A percentile compares a stretch with the other conserved stretches of the same genome.
phyloP scores from a whole-genome alignment of 1,140 invertebrate species.

The Holotrichia oblita region DNA sequence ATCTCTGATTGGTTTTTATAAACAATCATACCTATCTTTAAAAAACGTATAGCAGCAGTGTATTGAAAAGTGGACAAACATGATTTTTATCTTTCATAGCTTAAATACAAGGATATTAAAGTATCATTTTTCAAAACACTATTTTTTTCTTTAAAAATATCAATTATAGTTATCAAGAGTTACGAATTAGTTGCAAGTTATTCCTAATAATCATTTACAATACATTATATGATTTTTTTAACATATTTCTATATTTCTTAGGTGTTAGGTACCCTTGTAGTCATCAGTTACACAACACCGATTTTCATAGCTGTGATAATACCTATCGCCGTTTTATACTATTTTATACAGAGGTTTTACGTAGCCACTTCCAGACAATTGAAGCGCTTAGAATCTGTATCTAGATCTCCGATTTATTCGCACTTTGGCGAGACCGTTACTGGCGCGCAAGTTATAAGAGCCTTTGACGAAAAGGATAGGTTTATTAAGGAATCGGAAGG shows the following conservation, averaged over 20 bases:
- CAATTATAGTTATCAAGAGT: no score
- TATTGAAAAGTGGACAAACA: no score
- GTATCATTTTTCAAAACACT: no score
- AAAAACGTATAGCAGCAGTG: no score
- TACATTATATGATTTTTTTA: constrained; percentile 10
- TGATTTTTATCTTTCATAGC: no score
- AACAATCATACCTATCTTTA: no score
- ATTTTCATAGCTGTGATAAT: constrained; percentile 84
- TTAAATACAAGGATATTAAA: no score
- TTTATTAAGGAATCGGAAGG: constrained; percentile 85
- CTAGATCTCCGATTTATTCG: constrained; percentile 97
- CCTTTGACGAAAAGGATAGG: constrained; percentile 78
- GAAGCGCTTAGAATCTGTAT: constrained; percentile 94
- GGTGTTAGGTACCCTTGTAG: constrained; percentile 87
- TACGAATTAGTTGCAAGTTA: not conserved
- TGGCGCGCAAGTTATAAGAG: constrained; percentile 80
- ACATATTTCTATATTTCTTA: constrained; percentile 61
- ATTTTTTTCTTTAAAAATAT: no score
- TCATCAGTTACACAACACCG: constrained; percentile 91
- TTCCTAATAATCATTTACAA: not conserved
- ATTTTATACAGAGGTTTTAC: constrained; percentile 94
- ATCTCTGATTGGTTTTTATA: not conserved
- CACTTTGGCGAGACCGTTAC: constrained; percentile 96
- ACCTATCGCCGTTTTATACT: constrained; percentile 88
- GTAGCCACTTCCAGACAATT: constrained; percentile 93